Base-by-base conservation (phyloP, 1,140 invertebrate genomes). In the Trichoplusia ni region DNA sequence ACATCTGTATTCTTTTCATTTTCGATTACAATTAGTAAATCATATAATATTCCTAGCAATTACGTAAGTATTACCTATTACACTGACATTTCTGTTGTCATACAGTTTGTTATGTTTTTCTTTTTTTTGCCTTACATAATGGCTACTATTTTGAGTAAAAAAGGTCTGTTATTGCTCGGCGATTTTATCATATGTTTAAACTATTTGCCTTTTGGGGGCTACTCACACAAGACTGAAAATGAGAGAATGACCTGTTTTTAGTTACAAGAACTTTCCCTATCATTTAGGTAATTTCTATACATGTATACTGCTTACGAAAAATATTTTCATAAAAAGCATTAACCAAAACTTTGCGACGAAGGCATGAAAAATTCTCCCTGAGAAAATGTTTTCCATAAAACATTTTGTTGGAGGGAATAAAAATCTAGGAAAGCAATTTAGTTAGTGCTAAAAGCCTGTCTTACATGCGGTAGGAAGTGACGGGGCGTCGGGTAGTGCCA, bases 401-500 rank as follows among this genome's bases (percentile, higher is more conserved):
- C 59, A 35, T 29, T n/a, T n/a, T 49, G 25, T 49, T 6, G 25
- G n/a, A 31, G 27, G 29, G 46, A 29, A 25, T 25, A 49, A 64
- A 76, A 69, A 68, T 61, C 61, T 40, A 59, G 64, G 70, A 70
- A 73, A 76, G 69, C 75, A 83, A 86, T 84, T 84, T 84, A 68
- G 71, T 75, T 79, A 70, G 74, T 71, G 78, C 78, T 86, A 84
- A 87, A 86, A 87, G 86, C 79, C 56, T 56, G 35, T 69, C 69
- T 56, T 61, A 49, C 19, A 14, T 68, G 64, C 54, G 58, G 63
- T 63, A 71, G 63, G 58, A 69, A 66, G 65, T n/a, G 47, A 31
- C 13, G 64, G 38, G 54, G 69, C 62, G 64, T 65, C 63, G 61
- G 70, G 71, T 77, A 75, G 79, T 74, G 77, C 58, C 72, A 76